Conservation (phyloP, 2,888 invertebrate genomes). For the Cacoxenus indagator region DNA sequence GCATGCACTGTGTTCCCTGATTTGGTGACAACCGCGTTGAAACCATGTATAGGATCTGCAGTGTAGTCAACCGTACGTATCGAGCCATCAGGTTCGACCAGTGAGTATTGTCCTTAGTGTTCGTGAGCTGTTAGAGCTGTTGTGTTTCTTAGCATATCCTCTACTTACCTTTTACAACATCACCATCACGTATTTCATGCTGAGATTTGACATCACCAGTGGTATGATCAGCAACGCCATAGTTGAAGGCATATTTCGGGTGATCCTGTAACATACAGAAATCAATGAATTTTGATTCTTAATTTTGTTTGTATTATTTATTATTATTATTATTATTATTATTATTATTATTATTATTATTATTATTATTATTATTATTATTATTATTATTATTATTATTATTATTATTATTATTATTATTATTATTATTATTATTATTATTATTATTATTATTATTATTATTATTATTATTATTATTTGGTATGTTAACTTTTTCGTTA, state of each 20-base stretch:
- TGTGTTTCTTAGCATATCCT: not conserved
- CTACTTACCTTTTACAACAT: slow-evolving; percentile 75
- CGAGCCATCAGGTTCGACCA: slow-evolving; percentile 71
- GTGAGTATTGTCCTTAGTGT: slow-evolving; percentile 67
- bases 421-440: no score
- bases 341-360: not conserved
- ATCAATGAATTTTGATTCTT: not conserved
- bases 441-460: no score
- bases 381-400: no score
- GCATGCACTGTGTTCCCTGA: slow-evolving; percentile 70
- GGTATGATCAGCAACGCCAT: slow-evolving; percentile 76
- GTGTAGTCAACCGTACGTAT: slow-evolving; percentile 71
- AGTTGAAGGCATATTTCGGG: slow-evolving; percentile 77
- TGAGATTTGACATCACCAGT: slow-evolving; percentile 76
- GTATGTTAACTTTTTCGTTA: not conserved
- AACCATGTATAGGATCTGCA: slow-evolving; percentile 69
- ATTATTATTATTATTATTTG: not conserved
- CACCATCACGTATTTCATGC: slow-evolving; percentile 76
- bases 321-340: not conserved
- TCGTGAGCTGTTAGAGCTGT: not conserved
- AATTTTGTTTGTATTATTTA: not conserved
- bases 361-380: not conserved
- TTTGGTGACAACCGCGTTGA: slow-evolving; percentile 70
- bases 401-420: no score
- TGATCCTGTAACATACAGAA: slow-evolving; percentile 71